Percentiles rank a stretch among this genome's conserved stretches.
Conservation (phyloP, 2,113 vertebrate species). For the Hippocampus abdominalis region DNA sequence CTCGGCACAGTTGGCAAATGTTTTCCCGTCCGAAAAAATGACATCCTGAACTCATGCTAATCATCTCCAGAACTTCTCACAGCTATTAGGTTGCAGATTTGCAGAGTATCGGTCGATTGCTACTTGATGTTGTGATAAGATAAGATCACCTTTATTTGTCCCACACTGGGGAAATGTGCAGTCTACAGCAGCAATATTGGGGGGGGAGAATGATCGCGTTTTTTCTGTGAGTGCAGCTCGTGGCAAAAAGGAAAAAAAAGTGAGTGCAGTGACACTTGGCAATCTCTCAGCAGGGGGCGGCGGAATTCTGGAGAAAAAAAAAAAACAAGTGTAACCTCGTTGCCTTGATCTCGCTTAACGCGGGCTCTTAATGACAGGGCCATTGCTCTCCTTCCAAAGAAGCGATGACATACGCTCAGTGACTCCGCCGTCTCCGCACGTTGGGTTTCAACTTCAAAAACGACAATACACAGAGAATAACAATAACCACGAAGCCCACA, state of each 20-base stretch:
- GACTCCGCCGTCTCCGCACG: background rate
- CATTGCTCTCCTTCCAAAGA: background rate
- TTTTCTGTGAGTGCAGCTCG: conserved; percentile 15
- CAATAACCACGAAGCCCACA: background rate
- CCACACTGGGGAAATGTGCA: too few species aligned
- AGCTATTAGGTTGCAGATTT: background rate
- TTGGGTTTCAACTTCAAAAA: background rate
- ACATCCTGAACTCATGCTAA: background rate
- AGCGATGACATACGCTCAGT: background rate
- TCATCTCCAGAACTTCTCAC: background rate
- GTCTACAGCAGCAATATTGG: too few species aligned
- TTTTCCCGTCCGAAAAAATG: too few species aligned
- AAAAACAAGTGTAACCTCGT: background rate
- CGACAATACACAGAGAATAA: background rate
- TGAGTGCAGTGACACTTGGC: background rate
- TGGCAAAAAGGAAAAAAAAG: conserved; percentile 11
- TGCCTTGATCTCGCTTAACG: background rate
- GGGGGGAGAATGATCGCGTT: too few species aligned
- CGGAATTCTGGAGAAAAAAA: conserved; percentile 15
- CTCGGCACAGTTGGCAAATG: background rate
- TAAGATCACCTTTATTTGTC: too few species aligned
- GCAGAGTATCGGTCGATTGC: background rate
- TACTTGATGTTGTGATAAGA: background rate
- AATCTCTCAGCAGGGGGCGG: conserved; percentile 27
- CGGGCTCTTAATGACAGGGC: background rate